phyloP scores from a whole-genome alignment of 2,113 vertebrate genomes.

The Menura novaehollandiae region DNA sequence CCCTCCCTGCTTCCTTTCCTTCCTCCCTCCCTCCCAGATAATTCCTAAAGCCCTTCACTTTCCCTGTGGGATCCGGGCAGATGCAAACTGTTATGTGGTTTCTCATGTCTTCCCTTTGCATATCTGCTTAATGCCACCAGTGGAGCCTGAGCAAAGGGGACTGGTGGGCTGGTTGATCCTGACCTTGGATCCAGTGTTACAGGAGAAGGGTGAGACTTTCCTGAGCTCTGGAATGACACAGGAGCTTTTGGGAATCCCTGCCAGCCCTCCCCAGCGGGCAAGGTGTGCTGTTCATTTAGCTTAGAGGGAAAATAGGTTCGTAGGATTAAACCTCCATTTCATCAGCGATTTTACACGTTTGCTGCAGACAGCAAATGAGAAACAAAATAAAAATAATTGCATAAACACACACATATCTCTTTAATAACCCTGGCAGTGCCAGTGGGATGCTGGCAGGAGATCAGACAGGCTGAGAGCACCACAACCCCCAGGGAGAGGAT shows the following conservation, averaged over 20 bases:
- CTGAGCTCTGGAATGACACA: neutral
- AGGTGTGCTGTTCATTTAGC: neutral
- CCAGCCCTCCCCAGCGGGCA: neutral
- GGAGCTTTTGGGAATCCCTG: conserved; percentile 2
- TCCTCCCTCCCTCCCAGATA: neutral
- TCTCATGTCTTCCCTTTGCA: neutral
- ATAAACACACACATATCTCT: neutral
- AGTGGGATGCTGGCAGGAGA: conserved; percentile 23
- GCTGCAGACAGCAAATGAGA: neutral
- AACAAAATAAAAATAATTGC: conserved; percentile 38
- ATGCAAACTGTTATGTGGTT: neutral
- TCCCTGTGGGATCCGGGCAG: neutral
- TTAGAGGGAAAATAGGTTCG: neutral
- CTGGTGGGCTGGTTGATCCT: neutral
- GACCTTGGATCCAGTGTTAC: neutral
- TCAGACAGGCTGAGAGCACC: conserved; percentile 6
- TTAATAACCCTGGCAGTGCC: conserved; percentile 21
- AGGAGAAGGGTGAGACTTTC: neutral
- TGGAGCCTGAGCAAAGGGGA: neutral
- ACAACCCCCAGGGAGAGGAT: neutral
- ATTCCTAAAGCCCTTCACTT: neutral
- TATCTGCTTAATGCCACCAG: neutral
- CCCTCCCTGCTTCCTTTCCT: neutral
- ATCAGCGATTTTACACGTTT: neutral
- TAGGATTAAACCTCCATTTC: conserved; percentile 7